Percentiles rank a stretch among this genome's conserved stretches.
Conservation (phyloP, 2,113 vertebrate species). For the Peucedramus taeniatus region DNA sequence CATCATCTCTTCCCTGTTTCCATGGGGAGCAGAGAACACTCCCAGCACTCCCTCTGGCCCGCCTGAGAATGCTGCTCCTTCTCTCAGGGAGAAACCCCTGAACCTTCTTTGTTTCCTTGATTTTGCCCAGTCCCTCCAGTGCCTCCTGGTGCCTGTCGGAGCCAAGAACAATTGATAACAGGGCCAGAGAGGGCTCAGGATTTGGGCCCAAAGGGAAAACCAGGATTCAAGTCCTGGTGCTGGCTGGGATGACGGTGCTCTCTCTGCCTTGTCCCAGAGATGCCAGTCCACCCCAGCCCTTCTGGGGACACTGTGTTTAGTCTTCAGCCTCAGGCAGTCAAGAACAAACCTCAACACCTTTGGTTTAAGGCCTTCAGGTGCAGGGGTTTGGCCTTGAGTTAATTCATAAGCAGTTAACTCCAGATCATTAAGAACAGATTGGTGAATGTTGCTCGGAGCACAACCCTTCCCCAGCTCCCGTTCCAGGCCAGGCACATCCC, state of each 20-base stretch:
- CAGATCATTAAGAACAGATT: neutral
- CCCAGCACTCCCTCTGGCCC: neutral
- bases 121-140: neutral
- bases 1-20: neutral
- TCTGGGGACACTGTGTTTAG: neutral
- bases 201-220: neutral
- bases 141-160: neutral
- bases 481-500: neutral
- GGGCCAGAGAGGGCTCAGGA: rapidly evolving
- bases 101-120: neutral
- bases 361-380: neutral
- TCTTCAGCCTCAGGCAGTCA: neutral
- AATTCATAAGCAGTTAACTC: neutral
- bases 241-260: neutral
- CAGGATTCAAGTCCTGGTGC: rapidly evolving
- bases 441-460: neutral
- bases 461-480: neutral
- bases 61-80: neutral
- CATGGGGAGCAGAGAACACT: neutral
- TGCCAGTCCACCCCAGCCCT: too few relatives aligned
- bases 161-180: too few relatives aligned
- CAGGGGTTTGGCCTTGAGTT: neutral
- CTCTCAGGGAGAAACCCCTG: neutral
- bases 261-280: neutral
- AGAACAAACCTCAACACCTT: neutral